Evolutionary conservation across 2,888 invertebrate species (phyloP).

Genomic region (Athrips mouffetella): DNA sequence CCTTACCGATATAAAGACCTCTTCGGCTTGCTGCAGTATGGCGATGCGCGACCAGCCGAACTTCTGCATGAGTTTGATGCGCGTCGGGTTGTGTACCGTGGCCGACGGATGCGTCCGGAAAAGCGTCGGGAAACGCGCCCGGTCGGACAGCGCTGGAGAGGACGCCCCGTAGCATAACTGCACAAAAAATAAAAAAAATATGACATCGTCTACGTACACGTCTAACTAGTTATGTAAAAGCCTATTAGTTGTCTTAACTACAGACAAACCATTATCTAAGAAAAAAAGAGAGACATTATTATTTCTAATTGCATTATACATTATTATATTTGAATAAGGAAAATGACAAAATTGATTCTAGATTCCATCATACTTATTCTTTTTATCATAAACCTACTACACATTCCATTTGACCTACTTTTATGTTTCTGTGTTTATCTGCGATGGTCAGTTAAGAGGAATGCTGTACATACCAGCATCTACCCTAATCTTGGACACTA

Average conservation of each 20-base stretch:
- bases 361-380: too few relatives aligned
- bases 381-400: too few relatives aligned
- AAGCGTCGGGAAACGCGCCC: constrained; percentile 97
- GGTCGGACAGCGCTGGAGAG: constrained; percentile 97
- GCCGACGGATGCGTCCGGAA: constrained; percentile 99
- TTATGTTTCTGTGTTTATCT: too few relatives aligned
- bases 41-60: constrained; percentile 99
- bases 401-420: too few relatives aligned
- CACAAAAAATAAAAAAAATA: constrained; percentile 20
- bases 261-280: not conserved
- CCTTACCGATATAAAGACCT: constrained; percentile 96
- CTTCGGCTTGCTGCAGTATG: constrained; percentile 98
- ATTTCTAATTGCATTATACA: not conserved
- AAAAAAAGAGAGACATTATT: not conserved
- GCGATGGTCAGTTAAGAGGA: too few relatives aligned
- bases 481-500: too few relatives aligned
- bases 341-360: too few relatives aligned
- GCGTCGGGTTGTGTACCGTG: constrained; percentile 98
- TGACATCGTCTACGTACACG: not conserved
- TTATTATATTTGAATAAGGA: too few relatives aligned
- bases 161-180: constrained; percentile 99
- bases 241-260: too few relatives aligned
- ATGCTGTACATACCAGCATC: too few relatives aligned
- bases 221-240: too few relatives aligned
- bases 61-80: constrained; percentile 97